A percentile compares a stretch with the other conserved stretches of the same genome.
Evolutionary conservation across 2,797 vertebrate species (phyloP).

Genomic region (Hozukius guyotensis): DNA sequence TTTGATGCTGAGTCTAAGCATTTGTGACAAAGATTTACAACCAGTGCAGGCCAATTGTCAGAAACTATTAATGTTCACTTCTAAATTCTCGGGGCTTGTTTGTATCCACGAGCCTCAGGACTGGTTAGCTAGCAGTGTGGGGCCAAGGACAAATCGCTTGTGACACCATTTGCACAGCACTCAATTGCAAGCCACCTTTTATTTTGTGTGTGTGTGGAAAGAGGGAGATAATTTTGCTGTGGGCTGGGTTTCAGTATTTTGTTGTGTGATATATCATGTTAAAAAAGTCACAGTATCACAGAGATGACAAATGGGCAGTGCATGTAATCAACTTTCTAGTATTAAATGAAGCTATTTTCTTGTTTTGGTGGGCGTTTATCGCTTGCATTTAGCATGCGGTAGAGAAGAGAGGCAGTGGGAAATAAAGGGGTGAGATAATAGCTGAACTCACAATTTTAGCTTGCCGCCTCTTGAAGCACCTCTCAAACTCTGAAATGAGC

Average conservation of each 20-base stretch:
- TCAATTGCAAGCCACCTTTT: conserved; percentile 83
- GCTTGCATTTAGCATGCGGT: conserved; percentile 17
- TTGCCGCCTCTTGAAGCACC: conserved; percentile 23
- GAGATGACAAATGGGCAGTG: conserved; percentile 60
- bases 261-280: conserved; percentile 58
- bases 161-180: conserved; percentile 87
- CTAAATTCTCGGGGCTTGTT: conserved; percentile 82
- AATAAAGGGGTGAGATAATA: conserved; percentile 16
- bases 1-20: conserved; percentile 81
- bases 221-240: conserved; percentile 40
- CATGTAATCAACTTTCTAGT: conserved; percentile 53
- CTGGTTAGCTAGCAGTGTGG: conserved; percentile 85
- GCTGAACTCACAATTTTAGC: conserved; percentile 20
- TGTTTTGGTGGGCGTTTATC: conserved; percentile 31
- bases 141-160: conserved; percentile 85
- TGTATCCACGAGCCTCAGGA: conserved; percentile 73
- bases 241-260: conserved; percentile 51
- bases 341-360: conserved; percentile 56
- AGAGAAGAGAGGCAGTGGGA: conserved; percentile 12
- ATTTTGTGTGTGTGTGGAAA: conserved; percentile 44
- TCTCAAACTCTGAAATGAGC: conserved; percentile 20
- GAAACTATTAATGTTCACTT: conserved; percentile 85
- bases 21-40: conserved; percentile 86
- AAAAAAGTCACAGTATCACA: conserved; percentile 50
- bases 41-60: conserved; percentile 84